A percentile compares a stretch with the other conserved stretches of the same genome.
These are phyloP conservation scores for Aphis gossypii DNA, from an alignment of 1,140 invertebrate species.

Conservation along the genomic window DNA sequence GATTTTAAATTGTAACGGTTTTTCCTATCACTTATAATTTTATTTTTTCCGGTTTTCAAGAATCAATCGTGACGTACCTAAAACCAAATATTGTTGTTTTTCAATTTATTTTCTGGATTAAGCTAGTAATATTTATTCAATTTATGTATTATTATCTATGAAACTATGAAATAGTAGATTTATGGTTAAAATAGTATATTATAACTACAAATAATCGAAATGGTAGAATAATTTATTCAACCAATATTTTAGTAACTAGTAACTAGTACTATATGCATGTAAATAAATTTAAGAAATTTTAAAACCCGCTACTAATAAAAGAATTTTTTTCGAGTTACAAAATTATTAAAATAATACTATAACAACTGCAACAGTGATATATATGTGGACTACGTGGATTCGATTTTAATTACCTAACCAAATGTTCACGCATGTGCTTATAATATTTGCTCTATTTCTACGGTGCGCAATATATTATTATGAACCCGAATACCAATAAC, in stretches of 20 bases:
- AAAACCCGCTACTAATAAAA: not conserved
- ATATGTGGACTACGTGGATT: not conserved
- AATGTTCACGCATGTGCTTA: not conserved
- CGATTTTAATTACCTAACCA: not conserved
- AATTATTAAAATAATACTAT: not conserved
- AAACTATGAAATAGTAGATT: not conserved
- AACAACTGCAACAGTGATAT: not conserved
- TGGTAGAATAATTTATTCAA: not conserved
- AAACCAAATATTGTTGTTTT: not conserved
- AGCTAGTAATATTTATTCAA: not conserved
- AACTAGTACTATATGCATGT: not conserved
- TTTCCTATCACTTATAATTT: not conserved
- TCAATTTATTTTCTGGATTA: not conserved
- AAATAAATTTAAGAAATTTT: not conserved
- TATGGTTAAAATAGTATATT: not conserved
- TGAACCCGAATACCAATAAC: not conserved
- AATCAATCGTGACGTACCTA: not conserved
- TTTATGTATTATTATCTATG: not conserved
- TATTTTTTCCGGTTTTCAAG: not conserved
- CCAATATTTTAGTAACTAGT: not conserved
- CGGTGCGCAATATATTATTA: too few relatives aligned
- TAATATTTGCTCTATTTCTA: not conserved
- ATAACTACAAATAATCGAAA: not conserved
- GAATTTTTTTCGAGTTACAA: not conserved
- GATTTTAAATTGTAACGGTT: not conserved